Evolutionary conservation across 2,888 invertebrate genomes (phyloP), one percentile per base, ranked within the genome.

Genomic region (Adelphocoris suturalis): DNA sequence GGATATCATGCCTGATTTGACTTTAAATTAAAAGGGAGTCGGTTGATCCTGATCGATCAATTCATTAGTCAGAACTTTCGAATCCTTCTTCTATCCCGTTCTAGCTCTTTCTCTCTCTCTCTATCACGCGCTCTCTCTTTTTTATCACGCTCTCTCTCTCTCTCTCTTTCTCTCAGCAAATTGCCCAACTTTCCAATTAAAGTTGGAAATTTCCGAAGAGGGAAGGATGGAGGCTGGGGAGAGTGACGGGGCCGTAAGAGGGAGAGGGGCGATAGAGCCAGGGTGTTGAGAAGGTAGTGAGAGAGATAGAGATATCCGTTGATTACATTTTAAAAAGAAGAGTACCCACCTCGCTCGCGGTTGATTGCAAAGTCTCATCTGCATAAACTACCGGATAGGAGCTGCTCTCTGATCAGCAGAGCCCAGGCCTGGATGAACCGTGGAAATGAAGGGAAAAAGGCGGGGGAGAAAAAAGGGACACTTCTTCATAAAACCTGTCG

Each of bases 131-230:
- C 37, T 37, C 37, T 37, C 37, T n/a, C n/a, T n/a, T n/a, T n/a
- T n/a, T n/a, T n/a, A n/a, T n/a, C n/a, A 47, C 2, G 14, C 52
- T 13, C 23, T 52, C 52, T 23, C 48, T 23, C 4, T 11, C 48
- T 48, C 5, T 47, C 47, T 12, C 12, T 5, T 52, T 52, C 52
- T 27, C 52, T 5, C 19, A 46, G 86, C 86, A 86, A 86, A 86
- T 86, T 86, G 86, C 47, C 86, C 75, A 86, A 86, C 86, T 86
- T 86, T 86, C 86, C 86, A 86, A 86, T 86, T 86, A 86, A 86
- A 86, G 68, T 86, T 86, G 86, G 86, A 86, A 86, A 86, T 86
- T 86, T 47, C 86, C 75, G 47, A 13, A 46, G 46, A 12, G 23
- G 37, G 16, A 7, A 0, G 48, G n/a, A 14, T 12, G 27, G 3